Evolutionary conservation across 2,888 invertebrate genomes (phyloP).

Genomic region (Drosophila kuntzei): DNA sequence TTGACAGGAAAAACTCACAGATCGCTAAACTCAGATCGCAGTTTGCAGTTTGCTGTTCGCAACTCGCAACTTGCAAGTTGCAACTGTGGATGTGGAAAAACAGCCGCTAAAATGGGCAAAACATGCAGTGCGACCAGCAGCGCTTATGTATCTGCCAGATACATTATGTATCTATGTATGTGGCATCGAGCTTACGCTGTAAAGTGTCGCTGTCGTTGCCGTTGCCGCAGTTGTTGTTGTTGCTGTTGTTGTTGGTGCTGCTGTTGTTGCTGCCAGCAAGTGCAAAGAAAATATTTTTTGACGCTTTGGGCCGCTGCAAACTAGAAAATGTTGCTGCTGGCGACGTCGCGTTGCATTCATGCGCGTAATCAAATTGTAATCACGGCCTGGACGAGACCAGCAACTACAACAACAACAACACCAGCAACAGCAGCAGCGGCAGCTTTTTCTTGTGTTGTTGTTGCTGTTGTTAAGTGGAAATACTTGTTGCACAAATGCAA

Average conservation of each 20-base stretch:
- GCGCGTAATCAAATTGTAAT: conserved; percentile 83
- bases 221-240: conserved; percentile 3
- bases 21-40: conserved; percentile 55
- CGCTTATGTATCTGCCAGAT: conserved; percentile 77
- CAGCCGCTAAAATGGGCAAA: conserved; percentile 80
- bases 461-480: conserved; percentile 81
- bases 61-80: conserved; percentile 42
- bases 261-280: conserved; percentile 59
- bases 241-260: conserved; percentile 30
- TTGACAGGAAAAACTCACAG: conserved; percentile 78
- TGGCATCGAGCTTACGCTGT: conserved; percentile 28
- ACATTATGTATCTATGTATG: conserved; percentile 68
- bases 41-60: conserved; percentile 46
- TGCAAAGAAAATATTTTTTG: conserved; percentile 82
- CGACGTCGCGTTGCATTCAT: conserved; percentile 77
- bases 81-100: conserved; percentile 59
- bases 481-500: conserved; percentile 83
- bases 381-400: conserved; percentile 74
- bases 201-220: conserved; percentile 17
- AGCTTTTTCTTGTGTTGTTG: conserved; percentile 40
- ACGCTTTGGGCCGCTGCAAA: conserved; percentile 70
- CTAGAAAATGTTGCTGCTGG: conserved; percentile 69
- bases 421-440: conserved; percentile 37
- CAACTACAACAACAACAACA: conserved; percentile 47
- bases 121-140: conserved; percentile 72